phyloP scores from a whole-genome alignment of 1,140 invertebrate genomes.

The Rhagoletis pomonella region DNA sequence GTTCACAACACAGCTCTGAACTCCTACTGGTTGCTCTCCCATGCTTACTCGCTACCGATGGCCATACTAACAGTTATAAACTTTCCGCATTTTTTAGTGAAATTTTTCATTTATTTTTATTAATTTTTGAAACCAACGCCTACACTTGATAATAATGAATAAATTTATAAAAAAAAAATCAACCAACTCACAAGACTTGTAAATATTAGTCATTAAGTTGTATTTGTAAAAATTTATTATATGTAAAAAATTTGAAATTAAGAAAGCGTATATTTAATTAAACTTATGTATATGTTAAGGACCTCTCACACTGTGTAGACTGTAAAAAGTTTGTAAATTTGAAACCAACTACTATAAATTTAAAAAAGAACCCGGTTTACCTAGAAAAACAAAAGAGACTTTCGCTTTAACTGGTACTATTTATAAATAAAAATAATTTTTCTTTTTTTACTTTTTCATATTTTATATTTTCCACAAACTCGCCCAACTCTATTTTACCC shows the following conservation, averaged over 20 bases:
- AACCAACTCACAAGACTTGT: slow-evolving; percentile 54
- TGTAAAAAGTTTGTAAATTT: slow-evolving; percentile 43
- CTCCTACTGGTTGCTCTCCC: no score
- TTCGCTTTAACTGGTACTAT: background rate
- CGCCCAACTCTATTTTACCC: background rate
- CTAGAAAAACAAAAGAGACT: background rate
- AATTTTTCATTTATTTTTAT: background rate
- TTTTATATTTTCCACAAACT: background rate
- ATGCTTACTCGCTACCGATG: no score
- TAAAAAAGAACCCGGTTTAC: background rate
- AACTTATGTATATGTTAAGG: slow-evolving; percentile 11
- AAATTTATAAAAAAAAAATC: slow-evolving; percentile 10
- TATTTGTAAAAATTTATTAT: slow-evolving; percentile 28
- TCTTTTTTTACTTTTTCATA: background rate
- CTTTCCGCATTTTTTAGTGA: background rate
- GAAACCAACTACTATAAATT: background rate
- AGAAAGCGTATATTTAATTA: slow-evolving; percentile 33
- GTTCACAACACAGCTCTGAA: no score
- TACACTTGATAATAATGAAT: slow-evolving; percentile 47
- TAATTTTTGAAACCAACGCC: background rate
- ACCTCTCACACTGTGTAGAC: slow-evolving; percentile 8
- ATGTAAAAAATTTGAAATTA: background rate
- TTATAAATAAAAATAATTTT: background rate
- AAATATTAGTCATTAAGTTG: slow-evolving; percentile 51
- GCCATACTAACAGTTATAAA: background rate